Base-by-base conservation (phyloP, 1,140 invertebrate species). In the Contarinia nasturtii region DNA sequence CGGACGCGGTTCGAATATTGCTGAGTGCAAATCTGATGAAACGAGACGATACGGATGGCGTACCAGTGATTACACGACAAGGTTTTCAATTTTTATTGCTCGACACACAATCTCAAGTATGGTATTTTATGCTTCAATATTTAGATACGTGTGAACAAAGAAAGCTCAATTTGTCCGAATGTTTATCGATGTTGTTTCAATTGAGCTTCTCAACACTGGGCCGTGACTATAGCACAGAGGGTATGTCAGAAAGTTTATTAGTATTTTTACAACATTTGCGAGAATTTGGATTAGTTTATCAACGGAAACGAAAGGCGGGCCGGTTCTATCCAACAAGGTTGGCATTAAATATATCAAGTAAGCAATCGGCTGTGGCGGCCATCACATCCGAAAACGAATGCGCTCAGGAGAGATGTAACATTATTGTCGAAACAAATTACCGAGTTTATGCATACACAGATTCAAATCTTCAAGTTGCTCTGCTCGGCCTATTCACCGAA, bases 381-480 rank as follows among this genome's bases (percentile, higher is more conserved):
- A 49, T 55, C 34, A 45, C 49, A 42, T 48, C 46, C 33, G 55
- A 60, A 33, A 66, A 65, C 47, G 66, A 66, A 47, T 67, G 66
- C 45, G 55, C 58, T 47, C 66, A 58, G 49, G 59, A 52, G 49
- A 73, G 76, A 52, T 91, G 92, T 17, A 94, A 89, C 62, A 82
- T 98, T 47, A 69, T 98, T 43, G 86, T 96, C 14, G 93, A 98
- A 73, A 98, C 93, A 18, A 98, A 98, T 73, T 98, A 94, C 63
- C 70, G 92, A 52, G 78, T 96, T 17, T 96, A 96, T 65, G 93
- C 92, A 11, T 98, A 98, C 59, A 95, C 92, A 45, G 82, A 90
- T 65, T 93, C 89, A 38, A 82, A 82, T 58, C 73, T 97, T 36
- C 88, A 96, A 71, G 83, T 94, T 8, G 88, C 92, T 7, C 68